Base-by-base conservation (phyloP, 1,140 invertebrate genomes). In the Nixonia krombeini region DNA sequence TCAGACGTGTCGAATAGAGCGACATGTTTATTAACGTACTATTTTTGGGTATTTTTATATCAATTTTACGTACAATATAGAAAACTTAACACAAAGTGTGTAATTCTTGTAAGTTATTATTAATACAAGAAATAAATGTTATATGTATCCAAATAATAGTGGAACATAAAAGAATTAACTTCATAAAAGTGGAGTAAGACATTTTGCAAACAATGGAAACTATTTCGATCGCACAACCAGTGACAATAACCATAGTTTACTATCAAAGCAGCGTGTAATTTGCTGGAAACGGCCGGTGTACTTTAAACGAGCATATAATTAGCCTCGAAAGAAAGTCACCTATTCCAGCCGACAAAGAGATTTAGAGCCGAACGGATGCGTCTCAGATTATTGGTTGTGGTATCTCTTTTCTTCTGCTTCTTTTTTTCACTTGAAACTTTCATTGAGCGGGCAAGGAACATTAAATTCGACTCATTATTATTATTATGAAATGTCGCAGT, bases 281-380 rank as follows among this genome's bases (percentile, higher is more conserved):
- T 62, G 62, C 59, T 62, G 42, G 62, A 65, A 66, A 71, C 62
- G 49, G 55, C 52, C 35, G 16, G 50, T 50, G 57, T 42, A 65
- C 31, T 52, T 73, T 65, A 65, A 21, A 59, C 45, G 51, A 35
- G 17, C 44, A 55, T 63, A 59, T 69, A 73, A 77, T 75, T 75
- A 70, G 61, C 58, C 38, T 59, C 64, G 58, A 68, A 72, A 72
- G 70, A 72, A 74, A 76, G 72, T 73, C 69, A 58, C 42, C 56
- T 63, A 67, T 64, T 73, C 64, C 44, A 41, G 51, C 51, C 69
- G 52, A 55, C 67, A 70, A 72, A 63, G 67, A 62, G 72, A 78
- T 78, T 78, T 65, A 78, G 76, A 78, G 73, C 76, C 69, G 70
- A 76, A 78, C 73, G 67, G 59, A 64, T 61, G 50, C 59, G 59